Conservation (phyloP, 1,140 invertebrate genomes). For the Caenorhabditis tropicalis region DNA sequence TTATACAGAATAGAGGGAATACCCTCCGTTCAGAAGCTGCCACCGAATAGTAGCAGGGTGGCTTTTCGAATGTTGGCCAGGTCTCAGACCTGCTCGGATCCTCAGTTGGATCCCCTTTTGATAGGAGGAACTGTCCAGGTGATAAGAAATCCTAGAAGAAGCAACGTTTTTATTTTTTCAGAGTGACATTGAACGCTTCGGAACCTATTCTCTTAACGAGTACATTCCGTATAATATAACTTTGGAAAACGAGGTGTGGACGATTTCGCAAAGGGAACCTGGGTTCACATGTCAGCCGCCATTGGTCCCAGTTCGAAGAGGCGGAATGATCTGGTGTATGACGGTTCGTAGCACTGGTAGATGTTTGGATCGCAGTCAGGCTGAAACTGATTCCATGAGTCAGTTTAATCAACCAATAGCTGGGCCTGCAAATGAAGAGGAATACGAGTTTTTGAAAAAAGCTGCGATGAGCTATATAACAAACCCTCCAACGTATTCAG, state of each 20-base stretch:
- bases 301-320: not conserved
- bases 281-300: not conserved
- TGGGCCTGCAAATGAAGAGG: not conserved
- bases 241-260: not conserved
- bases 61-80: not conserved
- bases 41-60: not conserved
- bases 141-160: not conserved
- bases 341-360: not conserved
- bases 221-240: not conserved
- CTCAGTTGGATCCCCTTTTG: not conserved
- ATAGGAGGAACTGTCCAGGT: not conserved
- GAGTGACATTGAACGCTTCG: not conserved
- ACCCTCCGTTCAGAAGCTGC: not conserved
- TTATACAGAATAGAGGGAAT: too few relatives aligned
- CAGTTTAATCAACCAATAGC: not conserved
- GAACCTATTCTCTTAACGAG: not conserved
- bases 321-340: not conserved
- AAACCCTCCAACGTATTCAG: not conserved
- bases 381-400: not conserved
- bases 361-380: not conserved
- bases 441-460: not conserved
- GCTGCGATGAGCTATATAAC: not conserved
- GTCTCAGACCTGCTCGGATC: not conserved
- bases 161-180: not conserved
- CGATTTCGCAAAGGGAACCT: not conserved